These are phyloP conservation scores for Gastrophysa polygoni DNA, from an alignment of 2,888 invertebrate genomes.

Conservation along the genomic window DNA sequence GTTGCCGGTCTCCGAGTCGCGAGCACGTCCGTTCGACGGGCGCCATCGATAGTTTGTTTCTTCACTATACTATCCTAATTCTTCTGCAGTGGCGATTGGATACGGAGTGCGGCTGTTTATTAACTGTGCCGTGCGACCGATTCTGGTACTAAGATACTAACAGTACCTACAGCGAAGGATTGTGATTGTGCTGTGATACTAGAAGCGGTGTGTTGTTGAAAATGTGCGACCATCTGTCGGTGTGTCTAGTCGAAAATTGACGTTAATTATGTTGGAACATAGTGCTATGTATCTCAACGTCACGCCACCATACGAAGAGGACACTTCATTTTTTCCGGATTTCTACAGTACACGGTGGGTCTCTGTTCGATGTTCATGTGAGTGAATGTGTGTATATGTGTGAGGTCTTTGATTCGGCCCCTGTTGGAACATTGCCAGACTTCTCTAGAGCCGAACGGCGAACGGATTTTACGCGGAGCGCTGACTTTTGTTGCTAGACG, in stretches of 20 bases:
- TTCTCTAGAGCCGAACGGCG: constrained; percentile 26
- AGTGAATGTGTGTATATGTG: constrained; percentile 27
- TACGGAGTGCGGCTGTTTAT: neutral
- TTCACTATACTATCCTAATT: constrained; percentile 16
- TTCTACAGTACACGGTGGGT: constrained; percentile 56
- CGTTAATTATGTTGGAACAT: constrained; percentile 52
- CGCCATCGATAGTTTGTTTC: constrained; percentile 15
- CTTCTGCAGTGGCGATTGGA: neutral
- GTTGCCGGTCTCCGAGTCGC: constrained; percentile 48
- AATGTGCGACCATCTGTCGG: constrained; percentile 19
- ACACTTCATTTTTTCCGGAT: constrained; percentile 55
- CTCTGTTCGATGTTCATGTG: constrained; percentile 13
- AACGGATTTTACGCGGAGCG: constrained; percentile 31
- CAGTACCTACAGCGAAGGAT: neutral
- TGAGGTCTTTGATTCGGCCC: constrained; percentile 1
- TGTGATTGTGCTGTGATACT: constrained; percentile 29
- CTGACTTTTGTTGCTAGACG: constrained; percentile 37
- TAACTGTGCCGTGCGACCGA: neutral
- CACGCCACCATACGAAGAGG: constrained; percentile 54
- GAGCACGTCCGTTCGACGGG: constrained; percentile 32
- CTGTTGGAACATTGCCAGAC: constrained; percentile 35
- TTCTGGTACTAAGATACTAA: constrained; percentile 21
- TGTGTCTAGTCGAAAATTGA: constrained; percentile 29
- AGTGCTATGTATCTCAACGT: constrained; percentile 56
- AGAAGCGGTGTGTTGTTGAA: constrained; percentile 27